Evolutionary conservation across 2,113 vertebrate genomes (phyloP).

Genomic region (Bos javanicus): DNA sequence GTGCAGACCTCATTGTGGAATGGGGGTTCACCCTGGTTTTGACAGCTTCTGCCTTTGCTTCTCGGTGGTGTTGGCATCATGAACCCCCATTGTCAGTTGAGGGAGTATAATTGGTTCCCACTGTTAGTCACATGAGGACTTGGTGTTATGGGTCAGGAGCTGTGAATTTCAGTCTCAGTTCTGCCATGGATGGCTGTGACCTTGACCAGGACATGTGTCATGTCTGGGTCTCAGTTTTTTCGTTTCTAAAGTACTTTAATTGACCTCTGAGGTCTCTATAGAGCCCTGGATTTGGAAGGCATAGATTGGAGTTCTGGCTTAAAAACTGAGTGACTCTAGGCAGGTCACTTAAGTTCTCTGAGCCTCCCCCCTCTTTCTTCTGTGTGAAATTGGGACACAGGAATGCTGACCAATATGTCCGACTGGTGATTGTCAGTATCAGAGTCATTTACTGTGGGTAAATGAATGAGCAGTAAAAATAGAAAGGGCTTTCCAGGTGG

Average conservation of each 20-base stretch:
- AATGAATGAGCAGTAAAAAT: neutral
- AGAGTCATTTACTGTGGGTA: neutral
- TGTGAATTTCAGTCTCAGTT: neutral
- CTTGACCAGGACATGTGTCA: neutral
- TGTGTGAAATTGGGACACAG: neutral
- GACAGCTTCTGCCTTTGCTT: neutral
- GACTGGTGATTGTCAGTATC: too few species aligned
- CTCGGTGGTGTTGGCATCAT: accelerated
- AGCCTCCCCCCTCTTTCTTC: neutral
- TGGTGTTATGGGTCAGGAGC: neutral
- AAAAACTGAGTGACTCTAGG: neutral
- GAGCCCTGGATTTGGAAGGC: neutral
- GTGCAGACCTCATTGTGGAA: neutral
- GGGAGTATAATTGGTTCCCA: too few species aligned
- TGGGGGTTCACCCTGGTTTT: neutral
- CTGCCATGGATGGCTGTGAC: neutral
- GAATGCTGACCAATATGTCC: accelerated
- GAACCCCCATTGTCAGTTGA: neutral
- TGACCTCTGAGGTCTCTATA: neutral
- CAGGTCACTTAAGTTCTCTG: neutral
- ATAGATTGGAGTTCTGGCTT: neutral
- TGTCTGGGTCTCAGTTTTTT: neutral
- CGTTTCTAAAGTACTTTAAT: neutral
- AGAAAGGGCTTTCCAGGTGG: neutral
- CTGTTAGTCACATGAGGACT: neutral